Conservation (phyloP, 2,797 vertebrate species). For the Podargus strigoides region DNA sequence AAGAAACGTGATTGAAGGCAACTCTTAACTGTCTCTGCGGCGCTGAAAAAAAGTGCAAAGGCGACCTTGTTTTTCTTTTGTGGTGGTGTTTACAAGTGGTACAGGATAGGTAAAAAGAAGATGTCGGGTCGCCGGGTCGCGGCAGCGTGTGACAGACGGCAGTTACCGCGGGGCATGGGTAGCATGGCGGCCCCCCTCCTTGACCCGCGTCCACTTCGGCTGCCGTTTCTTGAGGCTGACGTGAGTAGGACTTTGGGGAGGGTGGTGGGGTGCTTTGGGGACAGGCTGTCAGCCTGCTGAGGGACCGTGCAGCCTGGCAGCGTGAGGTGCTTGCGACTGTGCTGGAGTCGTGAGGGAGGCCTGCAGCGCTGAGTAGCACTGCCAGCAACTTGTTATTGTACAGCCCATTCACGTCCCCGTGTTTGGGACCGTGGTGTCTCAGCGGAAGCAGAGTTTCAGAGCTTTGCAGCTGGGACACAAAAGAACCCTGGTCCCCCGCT, state of each 20-base stretch:
- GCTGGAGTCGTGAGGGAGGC: background rate
- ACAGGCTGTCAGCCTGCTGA: background rate
- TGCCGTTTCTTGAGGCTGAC: constrained; percentile 64
- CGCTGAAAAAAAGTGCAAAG: background rate
- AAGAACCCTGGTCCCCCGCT: background rate
- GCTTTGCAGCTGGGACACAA: background rate
- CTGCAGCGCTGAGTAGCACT: background rate
- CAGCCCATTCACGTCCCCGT: background rate
- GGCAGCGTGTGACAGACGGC: constrained; percentile 52
- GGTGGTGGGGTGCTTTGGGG: background rate
- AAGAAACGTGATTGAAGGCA: background rate
- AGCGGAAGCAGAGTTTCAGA: background rate
- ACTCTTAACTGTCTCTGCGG: background rate
- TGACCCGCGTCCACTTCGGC: constrained; percentile 52
- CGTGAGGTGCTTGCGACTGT: background rate
- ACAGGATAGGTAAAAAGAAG: constrained; percentile 57
- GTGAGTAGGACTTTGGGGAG: constrained; percentile 40
- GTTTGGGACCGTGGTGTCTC: background rate
- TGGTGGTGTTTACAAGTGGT: constrained; percentile 31
- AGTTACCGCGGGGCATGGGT: constrained; percentile 54
- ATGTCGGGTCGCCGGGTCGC: constrained; percentile 64
- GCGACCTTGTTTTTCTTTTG: background rate
- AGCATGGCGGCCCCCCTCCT: constrained; percentile 45
- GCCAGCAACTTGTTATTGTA: background rate
- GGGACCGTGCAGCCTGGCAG: background rate